Evolutionary conservation across 2,888 invertebrate genomes (phyloP), one percentile per base, ranked within the genome.

Genomic region (Chloroclystis v-ata): DNA sequence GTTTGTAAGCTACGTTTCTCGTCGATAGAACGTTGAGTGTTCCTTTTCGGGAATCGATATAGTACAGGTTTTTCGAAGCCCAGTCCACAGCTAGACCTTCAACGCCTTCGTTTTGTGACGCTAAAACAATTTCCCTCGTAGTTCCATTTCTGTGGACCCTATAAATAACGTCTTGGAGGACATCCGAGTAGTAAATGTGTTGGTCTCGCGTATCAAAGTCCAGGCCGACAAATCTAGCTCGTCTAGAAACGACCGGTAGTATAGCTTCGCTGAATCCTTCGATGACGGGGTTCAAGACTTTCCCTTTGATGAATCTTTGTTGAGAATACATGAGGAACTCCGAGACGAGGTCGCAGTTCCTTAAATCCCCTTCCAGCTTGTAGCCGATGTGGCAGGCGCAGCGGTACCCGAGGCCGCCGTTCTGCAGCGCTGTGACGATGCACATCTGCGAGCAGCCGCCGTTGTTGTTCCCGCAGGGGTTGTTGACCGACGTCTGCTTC

Each of bases 101-200:
- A 0, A 98, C 97, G 0, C 98, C 98, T 82, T 98, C 98, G 71
- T 98, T 98, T 73, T 98, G 97, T 1, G 97, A 97, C 0, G 98
- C 97, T 28, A 98, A 77, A 0, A 98, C 97, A 45, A 96, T 97
- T 80, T 97, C 96, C 16, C 93, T 90, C 0, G 93, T 91, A 0
- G 94, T 93, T 35, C 94, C 94, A 62, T 94, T 94, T 52, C 93
- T 89, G 63, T 93, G 93, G 0, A 95, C 93, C 13, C 94, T 85
- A 75, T 97, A 96, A 56, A 97, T 97, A 0, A 97, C 97, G 75
- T 98, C 97, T 81, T 97, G 95, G 12, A 98, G 89, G 0, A 99
- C 98, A 73, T 99, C 99, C 0, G 98, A 98, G 78, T 98, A 99
- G 78, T 98, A 99, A 57, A 99, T 97, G 65, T 95, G 95, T 65